Evolutionary conservation across 2,888 invertebrate species (phyloP), one percentile per base, ranked within the genome.

Genomic region (Agrochola litura): DNA sequence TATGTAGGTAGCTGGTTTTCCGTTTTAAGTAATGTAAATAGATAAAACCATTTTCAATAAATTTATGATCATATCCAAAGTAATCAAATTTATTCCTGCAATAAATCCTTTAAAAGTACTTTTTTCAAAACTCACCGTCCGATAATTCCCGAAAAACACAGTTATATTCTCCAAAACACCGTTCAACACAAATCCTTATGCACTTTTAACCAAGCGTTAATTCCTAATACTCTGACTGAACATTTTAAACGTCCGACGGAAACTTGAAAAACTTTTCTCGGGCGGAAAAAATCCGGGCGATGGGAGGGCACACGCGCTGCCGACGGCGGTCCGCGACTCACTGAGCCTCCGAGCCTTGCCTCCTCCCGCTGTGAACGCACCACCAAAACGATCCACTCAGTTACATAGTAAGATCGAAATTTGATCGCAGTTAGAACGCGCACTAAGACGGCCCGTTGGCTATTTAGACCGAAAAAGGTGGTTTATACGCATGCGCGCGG

Each of bases 321-420:
- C 92, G 86, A 84, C 93, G 91, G 84, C 90, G 89, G 82, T 89
- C 92, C 89, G 92, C 93, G 92, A 89, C 89, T 87, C 89, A 95
- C 95, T 95, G 94, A 89, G 90, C 84, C 74, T 74, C 73, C 79
- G 81, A 84, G 82, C 82, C 85, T 80, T 82, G 84, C 88, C 89
- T 86, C 91, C 85, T 84, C 87, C 84, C 87, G 79, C 87, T 78
- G 77, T 86, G 81, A 82, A 90, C 91, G 88, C 92, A 91, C 90
- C 89, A 90, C 89, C 90, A 92, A 95, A 95, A 92, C 92, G 94
- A 93, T 93, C 93, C 92, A 95, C 93, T 94, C 91, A 88, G 94
- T 93, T 95, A 95, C 95, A 94, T 93, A 90, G 92, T 96, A 96
- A 96, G 96, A 96, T 96, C 95, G 95, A 96, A 96, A 94, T 96